These are phyloP conservation scores for Myxocyprinus asiaticus DNA, from an alignment of 2,113 vertebrate genomes.

Conservation along the genomic window DNA sequence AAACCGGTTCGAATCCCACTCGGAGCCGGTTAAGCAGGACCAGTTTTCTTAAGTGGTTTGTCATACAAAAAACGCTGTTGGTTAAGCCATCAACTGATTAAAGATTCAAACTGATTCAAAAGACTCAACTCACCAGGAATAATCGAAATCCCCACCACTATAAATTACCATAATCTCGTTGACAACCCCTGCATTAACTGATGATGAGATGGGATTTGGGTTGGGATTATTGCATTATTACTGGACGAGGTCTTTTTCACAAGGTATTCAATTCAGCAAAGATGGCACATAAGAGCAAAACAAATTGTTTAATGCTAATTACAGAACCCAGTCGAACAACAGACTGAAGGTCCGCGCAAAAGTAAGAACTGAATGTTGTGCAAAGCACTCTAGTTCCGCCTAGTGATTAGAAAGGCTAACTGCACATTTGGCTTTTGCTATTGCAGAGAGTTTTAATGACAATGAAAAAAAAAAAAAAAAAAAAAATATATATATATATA, in stretches of 20 bases:
- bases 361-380: not conserved
- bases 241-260: not conserved
- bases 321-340: not conserved
- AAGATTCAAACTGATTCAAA: no score
- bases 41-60: no score
- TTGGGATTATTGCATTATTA: not conserved
- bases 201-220: not conserved
- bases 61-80: no score
- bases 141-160: no score
- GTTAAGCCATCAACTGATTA: no score
- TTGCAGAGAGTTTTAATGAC: no score
- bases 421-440: no score
- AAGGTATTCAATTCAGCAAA: not conserved
- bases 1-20: no score
- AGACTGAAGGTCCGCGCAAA: not conserved
- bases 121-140: no score
- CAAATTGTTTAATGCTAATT: not conserved
- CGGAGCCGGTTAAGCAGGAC: no score
- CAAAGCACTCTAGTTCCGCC: slow-evolving; percentile 47
- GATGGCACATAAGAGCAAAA: not conserved
- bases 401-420: slow-evolving; percentile 11
- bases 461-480: no score
- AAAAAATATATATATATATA: no score
- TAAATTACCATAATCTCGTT: not conserved
- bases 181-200: not conserved